Conservation (phyloP, 2,888 invertebrate species). For the Trissonchulus sp. region DNA sequence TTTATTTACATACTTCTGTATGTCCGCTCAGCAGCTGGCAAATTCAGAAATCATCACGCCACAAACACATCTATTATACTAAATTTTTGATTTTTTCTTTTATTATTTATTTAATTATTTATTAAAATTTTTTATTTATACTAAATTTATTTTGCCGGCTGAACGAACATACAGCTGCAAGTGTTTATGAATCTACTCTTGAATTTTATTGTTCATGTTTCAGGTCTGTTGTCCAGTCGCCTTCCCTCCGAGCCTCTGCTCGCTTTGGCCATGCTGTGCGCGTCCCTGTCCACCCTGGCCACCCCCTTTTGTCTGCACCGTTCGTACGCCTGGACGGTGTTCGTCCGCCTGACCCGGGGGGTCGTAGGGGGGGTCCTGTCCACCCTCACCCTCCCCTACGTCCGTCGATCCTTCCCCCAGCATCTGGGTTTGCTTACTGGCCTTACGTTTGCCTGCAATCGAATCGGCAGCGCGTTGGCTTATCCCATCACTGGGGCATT, state of each 20-base stretch:
- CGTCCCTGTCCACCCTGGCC: background rate
- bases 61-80: no score
- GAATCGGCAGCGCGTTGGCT: background rate
- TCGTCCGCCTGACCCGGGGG: background rate
- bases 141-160: no score
- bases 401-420: background rate
- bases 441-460: background rate
- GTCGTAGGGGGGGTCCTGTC: background rate
- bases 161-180: no score
- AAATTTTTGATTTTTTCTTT: no score
- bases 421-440: background rate
- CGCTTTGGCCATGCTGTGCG: background rate
- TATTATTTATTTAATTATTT: no score
- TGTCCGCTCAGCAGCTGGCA: no score
- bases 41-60: no score
- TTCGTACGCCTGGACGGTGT: background rate
- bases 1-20: no score
- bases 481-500: background rate
- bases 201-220: background rate
- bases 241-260: background rate
- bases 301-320: background rate
- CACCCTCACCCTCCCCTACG: background rate
- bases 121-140: no score
- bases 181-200: no score
- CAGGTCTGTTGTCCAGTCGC: background rate